Percentiles rank a stretch among this genome's conserved stretches.
phyloP scores from a whole-genome alignment of 2,888 invertebrate species.

The Cheilosia grossa region DNA sequence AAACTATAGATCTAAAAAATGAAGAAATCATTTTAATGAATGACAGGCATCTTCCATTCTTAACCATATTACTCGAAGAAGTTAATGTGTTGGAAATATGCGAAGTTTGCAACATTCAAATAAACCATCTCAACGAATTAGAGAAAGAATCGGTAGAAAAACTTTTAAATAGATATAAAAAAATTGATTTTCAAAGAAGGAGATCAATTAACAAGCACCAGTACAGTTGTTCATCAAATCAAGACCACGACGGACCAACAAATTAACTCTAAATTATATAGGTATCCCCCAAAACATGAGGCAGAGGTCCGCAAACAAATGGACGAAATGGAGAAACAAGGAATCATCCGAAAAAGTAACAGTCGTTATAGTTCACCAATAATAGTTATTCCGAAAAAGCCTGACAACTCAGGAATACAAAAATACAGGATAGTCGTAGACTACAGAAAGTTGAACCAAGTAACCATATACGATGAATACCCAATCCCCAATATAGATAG shows the following conservation, averaged over 20 bases:
- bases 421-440: too few relatives aligned
- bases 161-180: constrained; percentile 32
- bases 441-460: too few relatives aligned
- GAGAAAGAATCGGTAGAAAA: background rate
- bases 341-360: constrained; percentile 30
- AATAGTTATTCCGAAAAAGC: too few relatives aligned
- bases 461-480: too few relatives aligned
- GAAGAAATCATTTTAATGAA: constrained; percentile 45
- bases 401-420: too few relatives aligned
- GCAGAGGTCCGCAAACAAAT: constrained; percentile 5
- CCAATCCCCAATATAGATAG: background rate
- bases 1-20: constrained; percentile 54
- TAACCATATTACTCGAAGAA: too few relatives aligned
- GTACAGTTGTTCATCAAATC: constrained; percentile 16
- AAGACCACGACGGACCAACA: constrained; percentile 28
- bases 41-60: background rate
- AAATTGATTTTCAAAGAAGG: constrained; percentile 29
- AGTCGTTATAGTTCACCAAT: constrained; percentile 9
- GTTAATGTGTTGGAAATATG: constrained; percentile 1
- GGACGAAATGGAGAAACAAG: constrained; percentile 25
- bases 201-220: constrained; percentile 24
- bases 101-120: background rate
- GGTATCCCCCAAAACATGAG: constrained; percentile 55
- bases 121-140: too few relatives aligned
- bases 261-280: constrained; percentile 55